Base-by-base conservation (phyloP, 2,113 vertebrate genomes). In the Sprattus sprattus region DNA sequence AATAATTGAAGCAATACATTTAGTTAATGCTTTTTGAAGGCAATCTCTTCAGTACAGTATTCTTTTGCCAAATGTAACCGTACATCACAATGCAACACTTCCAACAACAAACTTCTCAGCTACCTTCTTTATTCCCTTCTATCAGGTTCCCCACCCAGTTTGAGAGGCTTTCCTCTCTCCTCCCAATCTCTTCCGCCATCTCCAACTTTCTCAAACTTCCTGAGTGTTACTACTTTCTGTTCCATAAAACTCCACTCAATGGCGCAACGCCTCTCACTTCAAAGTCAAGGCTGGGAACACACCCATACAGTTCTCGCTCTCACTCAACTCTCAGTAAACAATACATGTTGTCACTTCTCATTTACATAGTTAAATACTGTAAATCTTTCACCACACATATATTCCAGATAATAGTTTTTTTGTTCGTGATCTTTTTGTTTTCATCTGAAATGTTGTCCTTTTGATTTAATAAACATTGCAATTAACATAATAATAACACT, bases 141-240 rank as follows among this genome's bases (percentile, higher is more conserved):
- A 44, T 18, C 71, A 15, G 10, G 28, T 44, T 78, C 71, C 13
- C 28, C 71, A 78, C 25, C 71, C 71, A 78, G 71, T 78, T 78
- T 78, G 71, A 78, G 5, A 78, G 25, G 28, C 71, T 3, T 78
- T 78, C 28, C 4, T 2, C 28, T 78, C 28, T 78, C 71, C 32
- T 28, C 71, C 71, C 71, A 39, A 78, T 78, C 71, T 78, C 71
- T 78, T 78, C 71, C 71, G 32, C 71, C 71, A 32, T 78, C 71
- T 78, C 28, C 10, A 15, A 39, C 71, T 39, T 32, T 13, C 32
- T 15, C 0, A 78, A 39, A 39, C 71, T 78, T 78, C 71, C 71
- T 78, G 25, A 78, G 15, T 2, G 5, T 32, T 39, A 32, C 39
- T 71, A 44, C 28, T 78, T 78, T 32, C 13, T 13, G 3, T 15